These are phyloP conservation scores for Anguilla obscura DNA, from an alignment of 2,797 vertebrate genomes.

Conservation along the genomic window DNA sequence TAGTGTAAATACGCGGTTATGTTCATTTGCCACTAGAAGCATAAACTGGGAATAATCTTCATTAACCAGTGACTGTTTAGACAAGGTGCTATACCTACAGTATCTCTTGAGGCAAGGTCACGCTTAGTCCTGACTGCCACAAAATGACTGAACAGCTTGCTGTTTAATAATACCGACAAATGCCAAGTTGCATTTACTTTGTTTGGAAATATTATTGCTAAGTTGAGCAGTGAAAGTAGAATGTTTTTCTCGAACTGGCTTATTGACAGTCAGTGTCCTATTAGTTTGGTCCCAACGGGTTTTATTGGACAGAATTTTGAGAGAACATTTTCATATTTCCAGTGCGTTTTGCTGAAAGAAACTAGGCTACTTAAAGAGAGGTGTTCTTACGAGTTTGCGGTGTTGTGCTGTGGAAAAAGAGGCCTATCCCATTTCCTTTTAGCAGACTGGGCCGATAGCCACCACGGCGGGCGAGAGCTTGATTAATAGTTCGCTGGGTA, in stretches of 20 bases:
- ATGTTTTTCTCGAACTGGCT: neutral
- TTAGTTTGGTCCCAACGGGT: neutral
- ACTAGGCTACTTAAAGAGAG: neutral
- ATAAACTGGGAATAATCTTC: neutral
- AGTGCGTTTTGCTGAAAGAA: neutral
- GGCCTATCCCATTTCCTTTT: constrained; percentile 18
- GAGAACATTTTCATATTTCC: neutral
- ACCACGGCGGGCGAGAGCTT: constrained; percentile 28
- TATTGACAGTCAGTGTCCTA: neutral
- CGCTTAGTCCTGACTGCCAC: neutral
- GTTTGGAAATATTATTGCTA: neutral
- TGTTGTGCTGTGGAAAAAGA: neutral
- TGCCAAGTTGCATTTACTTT: neutral
- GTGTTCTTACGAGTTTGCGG: neutral
- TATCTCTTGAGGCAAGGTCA: neutral
- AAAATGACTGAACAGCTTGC: neutral
- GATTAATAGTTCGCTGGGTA: constrained; percentile 26
- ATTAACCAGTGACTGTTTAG: neutral
- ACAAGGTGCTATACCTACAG: neutral
- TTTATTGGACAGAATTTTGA: neutral
- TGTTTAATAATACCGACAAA: neutral
- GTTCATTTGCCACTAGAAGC: neutral
- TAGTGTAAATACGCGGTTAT: neutral
- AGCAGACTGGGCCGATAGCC: constrained; percentile 32
- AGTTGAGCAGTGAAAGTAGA: neutral